Conservation (phyloP, 1,140 invertebrate species). For the Rhynchophorus ferrugineus region DNA sequence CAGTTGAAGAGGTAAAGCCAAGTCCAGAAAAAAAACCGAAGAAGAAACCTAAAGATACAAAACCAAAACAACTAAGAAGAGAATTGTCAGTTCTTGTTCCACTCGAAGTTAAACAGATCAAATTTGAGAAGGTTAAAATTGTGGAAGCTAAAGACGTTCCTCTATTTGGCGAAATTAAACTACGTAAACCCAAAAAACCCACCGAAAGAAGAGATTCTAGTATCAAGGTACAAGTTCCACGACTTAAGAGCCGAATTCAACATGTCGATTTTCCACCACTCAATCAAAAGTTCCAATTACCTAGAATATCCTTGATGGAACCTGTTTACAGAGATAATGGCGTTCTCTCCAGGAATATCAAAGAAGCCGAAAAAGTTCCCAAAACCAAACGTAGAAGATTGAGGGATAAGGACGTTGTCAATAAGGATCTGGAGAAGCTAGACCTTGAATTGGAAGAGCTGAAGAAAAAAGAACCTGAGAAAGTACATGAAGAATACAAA, state of each 20-base stretch:
- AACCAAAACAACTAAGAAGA: slow-evolving; percentile 26
- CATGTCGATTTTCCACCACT: slow-evolving; percentile 54
- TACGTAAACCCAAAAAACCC: slow-evolving; percentile 32
- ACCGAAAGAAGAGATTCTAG: slow-evolving; percentile 34
- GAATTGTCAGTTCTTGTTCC: slow-evolving; percentile 44
- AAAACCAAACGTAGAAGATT: slow-evolving; percentile 41
- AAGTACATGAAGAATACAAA: slow-evolving; percentile 33
- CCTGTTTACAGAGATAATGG: slow-evolving; percentile 53
- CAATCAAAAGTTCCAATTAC: slow-evolving; percentile 42
- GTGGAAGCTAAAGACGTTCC: slow-evolving; percentile 60
- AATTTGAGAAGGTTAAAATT: slow-evolving; percentile 53
- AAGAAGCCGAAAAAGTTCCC: slow-evolving; percentile 58
- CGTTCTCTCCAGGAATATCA: slow-evolving; percentile 60
- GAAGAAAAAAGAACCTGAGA: slow-evolving; percentile 34
- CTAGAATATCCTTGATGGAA: slow-evolving; percentile 46
- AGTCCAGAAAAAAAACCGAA: slow-evolving; percentile 31
- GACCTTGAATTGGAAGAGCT: slow-evolving; percentile 55
- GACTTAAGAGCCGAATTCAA: slow-evolving; percentile 58
- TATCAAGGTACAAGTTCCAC: slow-evolving; percentile 47
- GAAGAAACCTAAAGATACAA: slow-evolving; percentile 34
- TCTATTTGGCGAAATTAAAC: slow-evolving; percentile 45
- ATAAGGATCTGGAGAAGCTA: slow-evolving; percentile 62
- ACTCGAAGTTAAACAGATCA: slow-evolving; percentile 51
- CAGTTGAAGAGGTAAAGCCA: slow-evolving; percentile 39
- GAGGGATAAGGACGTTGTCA: slow-evolving; percentile 57